phyloP scores from a whole-genome alignment of 2,113 vertebrate genomes.

The Paratilapia polleni region DNA sequence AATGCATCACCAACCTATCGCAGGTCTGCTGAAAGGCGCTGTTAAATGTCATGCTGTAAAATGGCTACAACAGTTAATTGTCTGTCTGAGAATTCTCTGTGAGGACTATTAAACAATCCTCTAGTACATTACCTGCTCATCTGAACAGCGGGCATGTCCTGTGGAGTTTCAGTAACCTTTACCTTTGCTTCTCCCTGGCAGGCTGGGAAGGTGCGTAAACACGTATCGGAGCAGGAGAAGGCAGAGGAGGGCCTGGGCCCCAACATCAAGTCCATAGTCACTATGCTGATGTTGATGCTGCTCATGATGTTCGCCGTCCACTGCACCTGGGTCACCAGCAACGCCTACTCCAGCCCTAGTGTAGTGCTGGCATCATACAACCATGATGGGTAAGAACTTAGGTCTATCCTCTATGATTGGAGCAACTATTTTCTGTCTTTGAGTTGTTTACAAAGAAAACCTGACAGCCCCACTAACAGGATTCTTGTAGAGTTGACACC shows the following conservation, averaged over 20 bases:
- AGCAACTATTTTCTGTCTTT: neutral
- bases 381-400: conserved; percentile 89
- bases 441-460: neutral
- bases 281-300: conserved; percentile 98
- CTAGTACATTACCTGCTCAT: neutral
- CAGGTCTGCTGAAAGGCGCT: neutral
- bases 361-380: conserved; percentile 98
- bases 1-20: conserved; percentile 2
- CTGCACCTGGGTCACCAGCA: conserved; percentile 99
- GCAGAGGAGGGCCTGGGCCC: conserved; percentile 95
- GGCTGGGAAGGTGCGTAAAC: conserved; percentile 95
- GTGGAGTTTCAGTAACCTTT: neutral
- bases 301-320: conserved; percentile 99
- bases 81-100: neutral
- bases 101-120: conserved; percentile 2
- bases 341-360: conserved; percentile 97
- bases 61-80: neutral
- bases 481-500: neutral
- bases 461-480: neutral
- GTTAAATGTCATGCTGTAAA: conserved; percentile 12
- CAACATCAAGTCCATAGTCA: conserved; percentile 98
- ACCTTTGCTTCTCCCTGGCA: conserved; percentile 61
- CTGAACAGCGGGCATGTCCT: neutral
- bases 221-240: conserved; percentile 96
- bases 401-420: neutral